These are phyloP conservation scores for Cepphus grylle DNA, from an alignment of 2,113 vertebrate genomes.

Conservation along the genomic window DNA sequence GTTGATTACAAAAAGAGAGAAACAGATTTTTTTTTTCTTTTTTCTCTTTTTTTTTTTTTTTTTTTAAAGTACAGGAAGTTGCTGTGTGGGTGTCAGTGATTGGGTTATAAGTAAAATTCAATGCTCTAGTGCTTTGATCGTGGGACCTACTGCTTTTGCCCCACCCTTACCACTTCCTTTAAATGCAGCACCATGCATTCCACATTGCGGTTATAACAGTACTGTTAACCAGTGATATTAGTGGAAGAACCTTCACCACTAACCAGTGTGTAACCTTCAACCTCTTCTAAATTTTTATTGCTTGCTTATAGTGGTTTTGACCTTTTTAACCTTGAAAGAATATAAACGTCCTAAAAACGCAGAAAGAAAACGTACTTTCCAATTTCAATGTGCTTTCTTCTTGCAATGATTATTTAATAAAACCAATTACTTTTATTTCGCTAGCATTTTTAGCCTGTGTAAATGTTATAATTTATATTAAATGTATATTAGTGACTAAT, in stretches of 20 bases:
- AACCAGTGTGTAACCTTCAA: constrained; percentile 70
- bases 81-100: constrained; percentile 83
- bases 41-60: not conserved
- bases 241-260: constrained; percentile 42
- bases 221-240: constrained; percentile 57
- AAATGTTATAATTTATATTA: not conserved
- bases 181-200: constrained; percentile 54
- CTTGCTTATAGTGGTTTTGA: constrained; percentile 40
- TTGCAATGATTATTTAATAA: not conserved
- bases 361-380: not conserved
- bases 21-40: constrained; percentile 72
- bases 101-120: constrained; percentile 71
- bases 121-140: constrained; percentile 73
- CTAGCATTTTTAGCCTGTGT: not conserved
- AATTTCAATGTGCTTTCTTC: not conserved
- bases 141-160: constrained; percentile 72
- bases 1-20: constrained; percentile 80
- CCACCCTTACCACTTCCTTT: constrained; percentile 90
- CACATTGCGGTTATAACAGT: constrained; percentile 57
- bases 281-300: constrained; percentile 58
- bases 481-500: not conserved
- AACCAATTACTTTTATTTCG: not conserved
- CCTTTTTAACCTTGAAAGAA: constrained; percentile 57
- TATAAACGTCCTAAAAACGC: not conserved
- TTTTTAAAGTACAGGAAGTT: constrained; percentile 76